A percentile compares a stretch with the other conserved stretches of the same genome.
phyloP scores from a whole-genome alignment of 1,140 invertebrate species.

The Chionoecetes opilio region DNA sequence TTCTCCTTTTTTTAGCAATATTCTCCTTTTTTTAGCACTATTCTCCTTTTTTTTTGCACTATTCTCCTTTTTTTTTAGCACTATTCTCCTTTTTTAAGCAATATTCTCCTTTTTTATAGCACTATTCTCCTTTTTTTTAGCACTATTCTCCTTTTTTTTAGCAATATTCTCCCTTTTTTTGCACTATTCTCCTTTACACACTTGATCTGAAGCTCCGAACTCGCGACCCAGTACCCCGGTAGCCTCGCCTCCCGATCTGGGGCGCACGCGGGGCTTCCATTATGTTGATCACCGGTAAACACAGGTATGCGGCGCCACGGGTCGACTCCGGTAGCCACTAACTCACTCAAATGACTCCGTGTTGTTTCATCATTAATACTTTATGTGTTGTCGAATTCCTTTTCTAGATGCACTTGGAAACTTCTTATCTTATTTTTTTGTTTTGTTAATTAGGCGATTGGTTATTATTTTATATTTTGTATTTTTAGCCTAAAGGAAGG shows the following conservation, averaged over 20 bases:
- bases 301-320: background rate
- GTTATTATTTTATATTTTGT: too few relatives aligned
- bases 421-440: background rate
- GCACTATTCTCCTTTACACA: conserved; percentile 5
- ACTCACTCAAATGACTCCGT: background rate
- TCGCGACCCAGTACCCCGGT: background rate
- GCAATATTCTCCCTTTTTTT: background rate
- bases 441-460: background rate
- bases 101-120: too few relatives aligned
- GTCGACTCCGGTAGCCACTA: conserved; percentile 5
- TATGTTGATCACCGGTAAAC: conserved; percentile 10
- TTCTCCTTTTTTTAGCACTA: too few relatives aligned
- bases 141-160: too few relatives aligned
- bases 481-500: background rate
- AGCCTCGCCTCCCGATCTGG: background rate
- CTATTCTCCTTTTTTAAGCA: too few relatives aligned
- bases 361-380: conserved; percentile 11
- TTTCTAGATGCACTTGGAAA: background rate
- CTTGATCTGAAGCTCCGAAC: background rate
- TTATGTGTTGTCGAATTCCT: background rate
- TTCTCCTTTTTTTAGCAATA: too few relatives aligned
- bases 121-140: too few relatives aligned
- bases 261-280: background rate
- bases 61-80: too few relatives aligned
- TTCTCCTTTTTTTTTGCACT: too few relatives aligned